A percentile compares a stretch with the other conserved stretches of the same genome.
These are phyloP conservation scores for Ophion slaviceki DNA, from an alignment of 2,888 invertebrate genomes.

Conservation along the genomic window DNA sequence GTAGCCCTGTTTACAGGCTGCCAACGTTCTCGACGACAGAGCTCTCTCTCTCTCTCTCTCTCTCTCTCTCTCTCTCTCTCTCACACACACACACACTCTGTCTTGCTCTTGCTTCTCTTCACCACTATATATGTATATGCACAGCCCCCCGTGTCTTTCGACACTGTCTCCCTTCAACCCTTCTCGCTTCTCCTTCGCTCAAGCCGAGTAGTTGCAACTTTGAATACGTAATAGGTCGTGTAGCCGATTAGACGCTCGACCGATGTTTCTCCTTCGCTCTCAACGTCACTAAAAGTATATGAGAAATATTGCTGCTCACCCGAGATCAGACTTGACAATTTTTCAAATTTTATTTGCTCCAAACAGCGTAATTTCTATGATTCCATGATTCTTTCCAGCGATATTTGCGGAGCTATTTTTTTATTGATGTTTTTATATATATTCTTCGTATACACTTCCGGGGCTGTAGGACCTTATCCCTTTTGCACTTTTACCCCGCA, in stretches of 20 bases:
- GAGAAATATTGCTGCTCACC: slow-evolving; percentile 25
- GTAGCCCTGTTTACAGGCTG: slow-evolving; percentile 74
- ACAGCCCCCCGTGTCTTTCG: slow-evolving; percentile 65
- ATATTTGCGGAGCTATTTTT: not conserved
- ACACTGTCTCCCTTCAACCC: slow-evolving; percentile 45
- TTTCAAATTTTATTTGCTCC: not conserved
- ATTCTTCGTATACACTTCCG: no score
- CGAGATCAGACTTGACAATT: not conserved
- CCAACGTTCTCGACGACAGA: slow-evolving; percentile 72
- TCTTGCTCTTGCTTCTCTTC: not conserved
- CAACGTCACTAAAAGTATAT: slow-evolving; percentile 68
- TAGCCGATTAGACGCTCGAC: slow-evolving; percentile 74
- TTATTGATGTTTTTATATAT: not conserved
- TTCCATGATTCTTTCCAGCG: not conserved
- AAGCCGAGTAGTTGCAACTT: slow-evolving; percentile 75
- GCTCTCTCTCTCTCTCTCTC: slow-evolving; percentile 52
- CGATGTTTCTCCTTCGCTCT: slow-evolving; percentile 42
- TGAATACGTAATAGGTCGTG: slow-evolving; percentile 76
- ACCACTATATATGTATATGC: not conserved
- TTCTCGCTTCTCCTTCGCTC: slow-evolving; percentile 64
- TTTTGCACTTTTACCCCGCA: no score
- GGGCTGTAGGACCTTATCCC: no score
- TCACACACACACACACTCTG: no score
- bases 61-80: slow-evolving; percentile 44
- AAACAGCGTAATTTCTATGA: not conserved